Conservation (phyloP, 2,888 invertebrate genomes). For the Mechanitis mazaeus region DNA sequence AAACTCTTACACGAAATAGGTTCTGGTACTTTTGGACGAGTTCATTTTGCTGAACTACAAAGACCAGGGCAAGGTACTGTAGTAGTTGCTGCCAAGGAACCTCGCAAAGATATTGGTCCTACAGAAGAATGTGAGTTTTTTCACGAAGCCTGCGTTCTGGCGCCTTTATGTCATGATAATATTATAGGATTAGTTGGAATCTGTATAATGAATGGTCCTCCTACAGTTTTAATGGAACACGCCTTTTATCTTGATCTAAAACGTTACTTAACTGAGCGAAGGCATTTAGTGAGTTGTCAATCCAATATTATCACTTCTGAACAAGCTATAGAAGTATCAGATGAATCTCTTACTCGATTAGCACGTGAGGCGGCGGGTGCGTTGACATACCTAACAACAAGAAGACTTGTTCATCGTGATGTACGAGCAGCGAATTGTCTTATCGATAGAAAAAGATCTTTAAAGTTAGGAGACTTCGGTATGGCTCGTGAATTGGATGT, state of each 20-base stretch:
- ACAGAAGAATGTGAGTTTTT: conserved; percentile 84
- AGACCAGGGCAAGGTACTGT: conserved; percentile 46
- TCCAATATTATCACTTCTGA: conserved; percentile 79
- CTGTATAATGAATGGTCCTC: conserved; percentile 84
- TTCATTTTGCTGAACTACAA: conserved; percentile 44
- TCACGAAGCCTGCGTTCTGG: conserved; percentile 92
- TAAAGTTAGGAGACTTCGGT: conserved; percentile 90
- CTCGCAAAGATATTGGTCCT: conserved; percentile 84
- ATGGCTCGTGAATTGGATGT: conserved; percentile 81
- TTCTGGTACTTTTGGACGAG: conserved; percentile 50
- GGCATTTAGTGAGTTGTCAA: conserved; percentile 81
- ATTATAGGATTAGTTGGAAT: conserved; percentile 89
- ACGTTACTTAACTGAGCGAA: conserved; percentile 82
- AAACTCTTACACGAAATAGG: conserved; percentile 46
- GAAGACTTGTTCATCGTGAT: conserved; percentile 91
- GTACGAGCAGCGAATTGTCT: conserved; percentile 87
- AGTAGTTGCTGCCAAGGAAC: conserved; percentile 88
- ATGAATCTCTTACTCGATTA: conserved; percentile 46
- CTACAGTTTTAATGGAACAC: conserved; percentile 92
- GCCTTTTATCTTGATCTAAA: conserved; percentile 93
- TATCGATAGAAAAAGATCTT: conserved; percentile 81
- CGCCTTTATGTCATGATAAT: conserved; percentile 89
- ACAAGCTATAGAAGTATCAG: conserved; percentile 50
- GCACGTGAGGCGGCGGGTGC: conserved; percentile 78
- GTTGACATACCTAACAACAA: conserved; percentile 84